Evolutionary conservation across 2,113 vertebrate species (phyloP).

Genomic region (Dascyllus trimaculatus): DNA sequence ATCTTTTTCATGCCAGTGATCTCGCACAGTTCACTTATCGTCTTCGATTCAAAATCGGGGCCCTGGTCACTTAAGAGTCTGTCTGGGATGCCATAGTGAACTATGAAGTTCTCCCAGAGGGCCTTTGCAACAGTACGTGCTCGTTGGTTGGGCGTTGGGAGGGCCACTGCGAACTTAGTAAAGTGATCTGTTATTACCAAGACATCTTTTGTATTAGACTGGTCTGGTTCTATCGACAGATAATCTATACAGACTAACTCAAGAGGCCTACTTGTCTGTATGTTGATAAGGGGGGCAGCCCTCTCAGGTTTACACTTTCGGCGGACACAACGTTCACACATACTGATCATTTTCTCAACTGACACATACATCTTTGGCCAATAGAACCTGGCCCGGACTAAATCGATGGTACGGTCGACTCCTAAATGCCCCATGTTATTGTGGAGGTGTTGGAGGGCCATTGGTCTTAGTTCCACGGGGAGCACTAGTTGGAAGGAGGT

Average conservation of each 20-base stretch:
- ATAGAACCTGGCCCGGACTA: background rate
- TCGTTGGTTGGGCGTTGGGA: background rate
- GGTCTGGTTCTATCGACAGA: background rate
- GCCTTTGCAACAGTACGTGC: background rate
- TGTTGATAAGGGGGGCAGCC: background rate
- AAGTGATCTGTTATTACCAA: background rate
- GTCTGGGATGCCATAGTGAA: background rate
- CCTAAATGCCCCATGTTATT: slow-evolving; percentile 2
- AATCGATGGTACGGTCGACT: background rate
- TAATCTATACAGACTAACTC: background rate
- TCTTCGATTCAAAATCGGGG: background rate
- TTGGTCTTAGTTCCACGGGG: background rate
- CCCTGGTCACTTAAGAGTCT: background rate
- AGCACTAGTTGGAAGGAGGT: too few relatives aligned
- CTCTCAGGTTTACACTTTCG: background rate
- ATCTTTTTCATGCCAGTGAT: background rate
- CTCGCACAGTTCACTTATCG: background rate
- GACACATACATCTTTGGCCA: background rate
- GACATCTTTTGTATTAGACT: background rate
- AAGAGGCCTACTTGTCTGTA: background rate
- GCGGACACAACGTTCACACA: background rate
- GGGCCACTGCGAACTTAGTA: background rate
- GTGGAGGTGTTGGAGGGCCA: background rate
- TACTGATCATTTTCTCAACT: background rate
- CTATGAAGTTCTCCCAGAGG: background rate